Evolutionary conservation across 2,888 invertebrate species (phyloP).

Genomic region (Stenotaenia linearis): DNA sequence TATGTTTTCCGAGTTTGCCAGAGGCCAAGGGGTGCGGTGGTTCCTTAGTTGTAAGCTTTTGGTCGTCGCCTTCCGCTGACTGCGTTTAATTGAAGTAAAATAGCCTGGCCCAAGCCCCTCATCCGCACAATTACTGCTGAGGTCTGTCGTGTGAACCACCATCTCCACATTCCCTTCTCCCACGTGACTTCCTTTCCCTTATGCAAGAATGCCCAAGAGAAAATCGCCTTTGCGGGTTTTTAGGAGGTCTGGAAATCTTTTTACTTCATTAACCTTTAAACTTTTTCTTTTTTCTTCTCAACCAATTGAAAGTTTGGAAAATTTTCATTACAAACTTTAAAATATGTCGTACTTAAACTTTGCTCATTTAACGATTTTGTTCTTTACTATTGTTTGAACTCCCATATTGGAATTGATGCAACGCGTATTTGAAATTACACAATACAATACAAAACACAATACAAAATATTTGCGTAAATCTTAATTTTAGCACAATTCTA

Average conservation of each 20-base stretch:
- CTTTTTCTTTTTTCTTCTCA: not conserved
- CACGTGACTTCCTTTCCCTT: conserved; percentile 12
- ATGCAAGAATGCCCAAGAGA: conserved; percentile 9
- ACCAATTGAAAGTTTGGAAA: not conserved
- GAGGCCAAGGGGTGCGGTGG: conserved; percentile 2
- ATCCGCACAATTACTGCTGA: conserved; percentile 23
- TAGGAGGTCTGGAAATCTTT: not conserved
- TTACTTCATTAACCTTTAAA: conserved; percentile 12
- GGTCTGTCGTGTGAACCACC: conserved; percentile 12
- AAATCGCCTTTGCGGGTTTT: not conserved
- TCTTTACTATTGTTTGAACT: too few species aligned
- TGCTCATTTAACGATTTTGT: too few species aligned
- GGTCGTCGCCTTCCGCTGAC: conserved; percentile 19
- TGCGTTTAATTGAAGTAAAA: conserved; percentile 26
- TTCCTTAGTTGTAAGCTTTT: not conserved
- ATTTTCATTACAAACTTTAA: not conserved
- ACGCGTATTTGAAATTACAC: too few species aligned
- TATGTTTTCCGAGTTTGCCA: not conserved
- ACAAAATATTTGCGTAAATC: too few species aligned
- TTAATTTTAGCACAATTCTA: too few species aligned
- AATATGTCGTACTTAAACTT: too few species aligned
- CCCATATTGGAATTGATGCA: too few species aligned
- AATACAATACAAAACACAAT: too few species aligned
- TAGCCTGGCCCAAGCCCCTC: conserved; percentile 23
- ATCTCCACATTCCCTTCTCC: conserved; percentile 14